Evolutionary conservation across 2,113 vertebrate species (phyloP).

Genomic region (Gadus macrocephalus): DNA sequence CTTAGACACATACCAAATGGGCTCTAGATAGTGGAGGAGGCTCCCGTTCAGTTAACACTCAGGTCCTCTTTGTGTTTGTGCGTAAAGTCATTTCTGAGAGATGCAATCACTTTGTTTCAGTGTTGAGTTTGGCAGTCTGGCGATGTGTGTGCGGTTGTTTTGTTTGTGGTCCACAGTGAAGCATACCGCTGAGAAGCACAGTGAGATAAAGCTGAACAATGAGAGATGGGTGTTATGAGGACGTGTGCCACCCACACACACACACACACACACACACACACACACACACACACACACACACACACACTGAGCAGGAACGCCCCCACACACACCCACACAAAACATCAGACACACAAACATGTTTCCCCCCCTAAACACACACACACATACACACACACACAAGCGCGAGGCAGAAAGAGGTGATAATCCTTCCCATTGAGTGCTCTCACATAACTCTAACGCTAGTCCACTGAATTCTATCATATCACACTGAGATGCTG

Average conservation of each 20-base stretch:
- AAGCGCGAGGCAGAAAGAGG: constrained; percentile 13
- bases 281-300: background rate
- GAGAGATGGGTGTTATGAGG: background rate
- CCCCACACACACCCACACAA: background rate
- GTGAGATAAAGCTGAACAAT: background rate
- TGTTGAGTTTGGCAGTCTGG: too few species aligned
- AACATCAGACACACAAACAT: background rate
- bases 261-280: background rate
- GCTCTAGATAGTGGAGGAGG: background rate
- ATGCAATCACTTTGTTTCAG: too few species aligned
- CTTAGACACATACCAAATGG: background rate
- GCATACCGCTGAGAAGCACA: background rate
- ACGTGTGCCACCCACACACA: background rate
- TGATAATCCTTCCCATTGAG: constrained; percentile 13
- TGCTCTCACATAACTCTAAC: too few species aligned
- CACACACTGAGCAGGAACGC: background rate
- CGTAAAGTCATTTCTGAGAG: too few species aligned
- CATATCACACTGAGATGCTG: too few species aligned
- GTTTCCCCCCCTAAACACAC: background rate
- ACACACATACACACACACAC: constrained; percentile 4
- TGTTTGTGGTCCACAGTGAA: background rate
- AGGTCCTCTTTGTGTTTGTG: background rate
- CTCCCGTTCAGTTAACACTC: background rate
- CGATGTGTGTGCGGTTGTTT: too few species aligned
- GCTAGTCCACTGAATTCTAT: too few species aligned